Percentiles rank a stretch among this genome's conserved stretches.
Evolutionary conservation across 2,113 vertebrate genomes (phyloP).

Genomic region (Pollachius pollachius): DNA sequence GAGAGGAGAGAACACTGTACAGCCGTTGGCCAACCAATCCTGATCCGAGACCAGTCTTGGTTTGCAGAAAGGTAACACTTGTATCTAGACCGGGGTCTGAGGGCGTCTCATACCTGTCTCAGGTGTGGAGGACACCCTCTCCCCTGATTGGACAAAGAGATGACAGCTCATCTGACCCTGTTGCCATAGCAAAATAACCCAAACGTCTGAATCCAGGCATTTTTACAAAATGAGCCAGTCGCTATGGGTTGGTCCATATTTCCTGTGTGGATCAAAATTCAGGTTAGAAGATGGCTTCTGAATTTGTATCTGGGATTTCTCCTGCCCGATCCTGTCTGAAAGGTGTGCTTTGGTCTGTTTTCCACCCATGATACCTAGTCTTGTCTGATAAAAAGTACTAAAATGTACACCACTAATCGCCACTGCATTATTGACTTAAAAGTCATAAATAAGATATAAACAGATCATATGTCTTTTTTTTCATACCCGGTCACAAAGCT

Average conservation of each 20-base stretch:
- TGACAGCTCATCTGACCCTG: conserved; percentile 48
- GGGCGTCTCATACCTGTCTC: conserved; percentile 26
- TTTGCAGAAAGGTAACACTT: background rate
- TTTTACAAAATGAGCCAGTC: too few relatives aligned
- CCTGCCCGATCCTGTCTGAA: conserved; percentile 18
- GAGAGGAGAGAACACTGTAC: background rate
- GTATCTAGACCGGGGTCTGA: conserved; percentile 3
- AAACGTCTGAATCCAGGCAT: too few relatives aligned
- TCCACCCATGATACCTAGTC: conserved; percentile 16
- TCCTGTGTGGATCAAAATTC: too few relatives aligned
- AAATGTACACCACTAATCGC: conserved; percentile 34
- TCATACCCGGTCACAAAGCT: conserved; percentile 46
- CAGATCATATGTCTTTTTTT: conserved; percentile 33
- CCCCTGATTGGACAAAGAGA: conserved; percentile 34
- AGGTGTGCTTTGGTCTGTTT: conserved; percentile 42
- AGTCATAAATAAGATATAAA: conserved; percentile 57
- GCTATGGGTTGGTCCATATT: too few relatives aligned
- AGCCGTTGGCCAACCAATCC: background rate
- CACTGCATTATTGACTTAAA: conserved; percentile 43
- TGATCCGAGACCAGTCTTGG: background rate
- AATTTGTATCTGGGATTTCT: background rate
- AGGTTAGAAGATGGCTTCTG: too few relatives aligned
- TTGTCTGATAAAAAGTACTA: conserved; percentile 29
- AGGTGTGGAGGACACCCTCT: conserved; percentile 17
- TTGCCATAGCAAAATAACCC: conserved; percentile 7